These are phyloP conservation scores for Leuctra nigra DNA, from an alignment of 2,888 invertebrate genomes.

Conservation along the genomic window DNA sequence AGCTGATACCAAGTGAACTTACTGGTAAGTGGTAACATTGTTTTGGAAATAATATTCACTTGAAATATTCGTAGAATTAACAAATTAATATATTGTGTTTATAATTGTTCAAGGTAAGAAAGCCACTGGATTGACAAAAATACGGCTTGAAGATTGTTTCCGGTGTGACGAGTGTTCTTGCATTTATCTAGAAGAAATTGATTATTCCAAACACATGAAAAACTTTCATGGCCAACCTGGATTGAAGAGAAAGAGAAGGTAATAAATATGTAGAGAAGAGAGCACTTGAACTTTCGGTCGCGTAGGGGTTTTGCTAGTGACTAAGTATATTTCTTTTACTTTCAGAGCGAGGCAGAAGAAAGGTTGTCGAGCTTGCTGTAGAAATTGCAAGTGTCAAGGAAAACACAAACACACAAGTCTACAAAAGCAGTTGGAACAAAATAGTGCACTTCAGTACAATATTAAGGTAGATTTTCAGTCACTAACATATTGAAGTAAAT, in stretches of 20 bases:
- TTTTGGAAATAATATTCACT: no score
- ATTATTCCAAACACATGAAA: conserved; percentile 35
- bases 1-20: no score
- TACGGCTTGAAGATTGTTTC: conserved; percentile 34
- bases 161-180: conserved; percentile 36
- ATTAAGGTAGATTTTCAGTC: conserved; percentile 32
- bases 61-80: no score
- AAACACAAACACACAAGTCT: conserved; percentile 23
- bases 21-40: no score
- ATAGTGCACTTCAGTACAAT: conserved; percentile 30
- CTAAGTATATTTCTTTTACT: no score
- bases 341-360: conserved; percentile 23
- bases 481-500: neutral
- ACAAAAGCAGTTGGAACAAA: conserved; percentile 28
- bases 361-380: conserved; percentile 32
- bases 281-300: no score
- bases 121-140: conserved; percentile 33
- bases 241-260: neutral
- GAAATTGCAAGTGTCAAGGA: conserved; percentile 30
- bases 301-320: no score
- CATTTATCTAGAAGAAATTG: conserved; percentile 34
- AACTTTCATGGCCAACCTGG: conserved; percentile 31
- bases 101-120: no score
- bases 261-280: no score
- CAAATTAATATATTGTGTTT: no score